Base-by-base conservation (phyloP, 2,888 invertebrate genomes). In the Sesia apiformis region DNA sequence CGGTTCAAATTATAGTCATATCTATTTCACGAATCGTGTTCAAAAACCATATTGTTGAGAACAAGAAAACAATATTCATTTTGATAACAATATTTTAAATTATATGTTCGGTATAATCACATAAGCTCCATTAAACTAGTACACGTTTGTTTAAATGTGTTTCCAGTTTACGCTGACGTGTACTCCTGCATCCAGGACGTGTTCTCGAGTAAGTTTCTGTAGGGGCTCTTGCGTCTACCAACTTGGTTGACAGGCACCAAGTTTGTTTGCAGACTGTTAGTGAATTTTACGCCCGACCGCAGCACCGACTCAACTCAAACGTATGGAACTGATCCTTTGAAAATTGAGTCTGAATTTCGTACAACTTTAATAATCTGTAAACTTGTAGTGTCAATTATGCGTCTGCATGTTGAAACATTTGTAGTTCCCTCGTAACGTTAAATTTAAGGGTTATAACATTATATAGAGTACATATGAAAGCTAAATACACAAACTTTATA, bases 211-310 rank as follows among this genome's bases (percentile, higher is more conserved):
- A 50, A 50, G 50, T 50, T 50, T 50, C 50, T 46, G 46, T 46
- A 46, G 46, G 46, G 8, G 46, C 46, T 46, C 50, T 39, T 67
- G 62, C 58, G 58, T 57, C 56, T 60, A 62, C 60, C 63, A 61
- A 62, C 62, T 52, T 52, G 58, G 63, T 59, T 66, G 64, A 61
- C 66, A 63, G 62, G 56, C 55, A 62, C 60, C 58, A 65, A 72
- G 65, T 73, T 72, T 68, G 70, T 72, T 71, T 63, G 62, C 58
- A 58, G 56, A 59, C 64, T 69, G 74, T 63, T 64, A 63, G 63
- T 61, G 62, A 67, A 76, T 74, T 77, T 74, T 66, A 66, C 68
- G 71, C 64, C 55, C 64, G 62, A 59, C 58, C 62, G 58, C 56
- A 55, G 49, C 40, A 23, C 49, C 49, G 51, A 39, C 51, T 51